phyloP scores from a whole-genome alignment of 2,888 invertebrate species.

The Scotopteryx bipunctaria region DNA sequence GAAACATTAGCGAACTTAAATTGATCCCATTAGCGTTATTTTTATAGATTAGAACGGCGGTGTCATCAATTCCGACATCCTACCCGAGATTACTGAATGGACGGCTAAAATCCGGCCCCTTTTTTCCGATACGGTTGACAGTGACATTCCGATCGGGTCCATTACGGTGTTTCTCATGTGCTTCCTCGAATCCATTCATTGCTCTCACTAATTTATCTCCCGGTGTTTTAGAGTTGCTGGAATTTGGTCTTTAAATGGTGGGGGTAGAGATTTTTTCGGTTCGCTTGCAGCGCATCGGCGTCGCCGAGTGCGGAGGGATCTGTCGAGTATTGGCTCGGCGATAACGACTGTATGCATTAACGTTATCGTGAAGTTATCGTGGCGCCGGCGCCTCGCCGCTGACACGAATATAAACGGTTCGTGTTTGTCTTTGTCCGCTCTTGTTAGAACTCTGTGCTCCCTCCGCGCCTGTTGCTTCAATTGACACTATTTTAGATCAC shows the following conservation, averaged over 20 bases:
- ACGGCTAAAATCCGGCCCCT: conserved; percentile 49
- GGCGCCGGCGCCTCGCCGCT: conserved; percentile 74
- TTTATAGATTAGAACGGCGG: conserved; percentile 30
- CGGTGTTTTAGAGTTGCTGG: conserved; percentile 36
- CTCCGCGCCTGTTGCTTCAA: conserved; percentile 24
- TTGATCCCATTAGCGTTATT: conserved; percentile 36
- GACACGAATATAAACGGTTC: conserved; percentile 62
- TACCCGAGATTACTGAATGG: conserved; percentile 40
- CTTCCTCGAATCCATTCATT: conserved; percentile 78
- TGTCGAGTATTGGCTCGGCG: conserved; percentile 51
- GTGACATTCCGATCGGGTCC: conserved; percentile 70
- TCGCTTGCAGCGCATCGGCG: conserved; percentile 43
- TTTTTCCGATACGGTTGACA: conserved; percentile 66
- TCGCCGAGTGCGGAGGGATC: conserved; percentile 52
- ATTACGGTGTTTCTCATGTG: conserved; percentile 67
- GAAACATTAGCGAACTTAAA: conserved; percentile 32
- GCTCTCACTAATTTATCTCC: conserved; percentile 52
- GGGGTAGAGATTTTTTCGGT: conserved; percentile 36
- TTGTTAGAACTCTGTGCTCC: conserved; percentile 41
- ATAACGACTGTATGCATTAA: conserved; percentile 77
- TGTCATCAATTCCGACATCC: conserved; percentile 36
- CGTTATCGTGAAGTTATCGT: conserved; percentile 74
- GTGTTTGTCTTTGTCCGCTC: conserved; percentile 58
- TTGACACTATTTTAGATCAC: conserved; percentile 32
- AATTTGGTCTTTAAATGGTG: conserved; percentile 53